A percentile compares a stretch with the other conserved stretches of the same genome.
These are phyloP conservation scores for Marmota flaviventris DNA, from an alignment of 2,113 vertebrate species.

Conservation along the genomic window DNA sequence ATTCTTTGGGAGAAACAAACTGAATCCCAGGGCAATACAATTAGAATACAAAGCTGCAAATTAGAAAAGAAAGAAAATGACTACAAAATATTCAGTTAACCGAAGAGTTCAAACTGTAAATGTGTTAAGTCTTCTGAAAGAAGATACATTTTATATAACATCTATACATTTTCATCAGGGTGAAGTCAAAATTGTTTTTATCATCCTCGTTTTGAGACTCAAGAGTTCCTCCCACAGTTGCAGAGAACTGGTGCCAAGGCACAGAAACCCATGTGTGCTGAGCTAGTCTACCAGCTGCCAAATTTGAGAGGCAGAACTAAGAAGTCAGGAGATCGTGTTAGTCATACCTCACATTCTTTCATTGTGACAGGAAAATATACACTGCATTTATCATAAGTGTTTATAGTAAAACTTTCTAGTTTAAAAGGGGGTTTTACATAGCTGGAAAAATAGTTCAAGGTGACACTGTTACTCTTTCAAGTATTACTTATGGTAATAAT, in stretches of 20 bases:
- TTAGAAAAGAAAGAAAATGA: constrained; percentile 14
- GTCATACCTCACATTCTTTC: not conserved
- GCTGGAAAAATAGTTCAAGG: not conserved
- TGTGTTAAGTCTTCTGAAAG: not conserved
- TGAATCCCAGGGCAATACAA: not conserved
- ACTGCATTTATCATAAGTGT: not conserved
- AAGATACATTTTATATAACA: not conserved
- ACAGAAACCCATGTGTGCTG: not conserved
- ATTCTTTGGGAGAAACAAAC: not conserved
- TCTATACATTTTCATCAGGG: not conserved
- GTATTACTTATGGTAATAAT: not conserved
- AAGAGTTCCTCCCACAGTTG: not conserved
- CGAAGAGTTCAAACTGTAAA: not conserved
- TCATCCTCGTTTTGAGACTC: not conserved
- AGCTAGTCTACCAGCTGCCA: not conserved
- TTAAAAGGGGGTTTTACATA: not conserved
- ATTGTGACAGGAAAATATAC: not conserved
- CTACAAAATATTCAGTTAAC: not conserved
- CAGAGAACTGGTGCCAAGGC: not conserved
- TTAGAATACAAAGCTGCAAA: not conserved
- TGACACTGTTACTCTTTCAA: not conserved
- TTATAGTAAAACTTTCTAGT: not conserved
- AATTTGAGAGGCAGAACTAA: not conserved
- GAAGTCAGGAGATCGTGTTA: not conserved
- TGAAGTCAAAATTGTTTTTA: not conserved